A percentile compares a stretch with the other conserved stretches of the same genome.
Evolutionary conservation across 2,888 invertebrate species (phyloP).

Genomic region (Holacanthella duospinosa): DNA sequence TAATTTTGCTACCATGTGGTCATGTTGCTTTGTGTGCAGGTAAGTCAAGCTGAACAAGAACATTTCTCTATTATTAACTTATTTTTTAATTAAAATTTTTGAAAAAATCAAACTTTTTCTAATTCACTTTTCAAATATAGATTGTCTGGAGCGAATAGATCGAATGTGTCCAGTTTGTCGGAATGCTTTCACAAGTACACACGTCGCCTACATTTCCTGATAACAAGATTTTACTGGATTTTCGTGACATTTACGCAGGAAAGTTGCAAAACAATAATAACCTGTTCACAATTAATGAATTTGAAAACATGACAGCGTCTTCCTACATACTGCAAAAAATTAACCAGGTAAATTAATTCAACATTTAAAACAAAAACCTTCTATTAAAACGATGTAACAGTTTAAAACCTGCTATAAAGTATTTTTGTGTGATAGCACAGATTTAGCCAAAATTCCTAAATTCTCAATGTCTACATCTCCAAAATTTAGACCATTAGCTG

Average conservation of each 20-base stretch:
- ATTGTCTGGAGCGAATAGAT: slow-evolving; percentile 39
- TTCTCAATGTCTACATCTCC: slow-evolving; percentile 4
- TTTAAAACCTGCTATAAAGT: background rate
- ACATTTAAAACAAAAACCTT: too few relatives aligned
- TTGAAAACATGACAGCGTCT: too few relatives aligned
- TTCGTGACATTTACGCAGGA: too few relatives aligned
- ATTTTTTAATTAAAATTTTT: background rate
- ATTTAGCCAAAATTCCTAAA: background rate
- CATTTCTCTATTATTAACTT: background rate
- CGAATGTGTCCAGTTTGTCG: slow-evolving; percentile 32
- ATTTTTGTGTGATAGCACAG: background rate
- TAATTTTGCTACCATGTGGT: slow-evolving; percentile 43
- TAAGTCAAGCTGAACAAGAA: background rate
- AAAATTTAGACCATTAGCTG: background rate
- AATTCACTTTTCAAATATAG: too few relatives aligned
- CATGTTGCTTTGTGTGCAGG: slow-evolving; percentile 42
- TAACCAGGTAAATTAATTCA: too few relatives aligned
- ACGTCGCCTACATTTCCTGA: slow-evolving; percentile 33
- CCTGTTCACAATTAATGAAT: too few relatives aligned
- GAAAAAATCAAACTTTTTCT: too few relatives aligned
- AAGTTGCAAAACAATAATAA: too few relatives aligned
- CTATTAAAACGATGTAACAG: too few relatives aligned
- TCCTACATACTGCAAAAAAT: too few relatives aligned
- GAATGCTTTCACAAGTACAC: slow-evolving; percentile 22
- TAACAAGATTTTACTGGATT: background rate